Evolutionary conservation across 2,797 vertebrate genomes (phyloP).

Genomic region (Oryzias dopingdopingensis): DNA sequence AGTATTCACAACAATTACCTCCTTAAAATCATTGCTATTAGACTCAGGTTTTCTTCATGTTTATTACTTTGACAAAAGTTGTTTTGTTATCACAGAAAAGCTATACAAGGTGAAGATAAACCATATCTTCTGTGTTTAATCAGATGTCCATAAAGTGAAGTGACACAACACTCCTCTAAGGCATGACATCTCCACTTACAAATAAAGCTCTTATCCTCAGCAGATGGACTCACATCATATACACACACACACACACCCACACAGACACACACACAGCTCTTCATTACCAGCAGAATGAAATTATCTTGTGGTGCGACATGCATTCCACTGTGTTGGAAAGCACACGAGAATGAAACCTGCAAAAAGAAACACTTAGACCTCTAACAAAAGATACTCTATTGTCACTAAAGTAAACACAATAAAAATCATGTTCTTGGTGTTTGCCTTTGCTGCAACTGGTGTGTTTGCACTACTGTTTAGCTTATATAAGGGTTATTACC

Average conservation of each 20-base stretch:
- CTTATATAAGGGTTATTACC: constrained; percentile 8
- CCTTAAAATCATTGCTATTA: background rate
- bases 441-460: constrained; percentile 17
- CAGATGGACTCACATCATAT: constrained; percentile 17
- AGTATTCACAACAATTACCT: too few relatives aligned
- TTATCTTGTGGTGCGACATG: constrained; percentile 26
- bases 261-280: constrained; percentile 45
- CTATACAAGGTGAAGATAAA: constrained; percentile 29
- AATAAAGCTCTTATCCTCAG: constrained; percentile 38
- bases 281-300: constrained; percentile 1
- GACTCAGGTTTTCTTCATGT: background rate
- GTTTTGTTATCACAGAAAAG: constrained; percentile 9
- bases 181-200: constrained; percentile 29
- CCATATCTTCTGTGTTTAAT: constrained; percentile 8
- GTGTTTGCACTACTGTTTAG: constrained; percentile 27
- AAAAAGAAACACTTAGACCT: too few relatives aligned
- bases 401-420: too few relatives aligned
- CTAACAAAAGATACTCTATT: too few relatives aligned
- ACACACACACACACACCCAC: constrained; percentile 43
- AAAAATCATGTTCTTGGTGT: constrained; percentile 5
- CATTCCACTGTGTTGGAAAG: background rate
- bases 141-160: constrained; percentile 5
- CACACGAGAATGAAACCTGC: too few relatives aligned
- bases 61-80: constrained; percentile 12
- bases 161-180: constrained; percentile 21